Evolutionary conservation across 2,113 vertebrate genomes (phyloP).

Genomic region (Zosterops hypoxanthus): DNA sequence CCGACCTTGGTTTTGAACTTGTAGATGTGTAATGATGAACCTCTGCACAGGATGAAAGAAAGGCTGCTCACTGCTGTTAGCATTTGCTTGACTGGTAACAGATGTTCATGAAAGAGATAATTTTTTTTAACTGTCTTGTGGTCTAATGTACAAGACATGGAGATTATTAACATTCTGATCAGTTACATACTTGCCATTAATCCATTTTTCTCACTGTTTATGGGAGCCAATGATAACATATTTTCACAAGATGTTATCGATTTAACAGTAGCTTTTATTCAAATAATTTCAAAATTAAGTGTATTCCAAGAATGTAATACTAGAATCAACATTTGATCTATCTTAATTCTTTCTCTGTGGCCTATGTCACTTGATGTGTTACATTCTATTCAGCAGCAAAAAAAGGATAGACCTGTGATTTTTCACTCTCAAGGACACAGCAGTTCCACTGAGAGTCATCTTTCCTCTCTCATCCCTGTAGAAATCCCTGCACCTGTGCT

Average conservation of each 20-base stretch:
- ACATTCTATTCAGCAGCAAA: neutral
- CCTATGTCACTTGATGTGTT: neutral
- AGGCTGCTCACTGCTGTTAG: conserved; percentile 12
- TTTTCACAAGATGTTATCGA: neutral
- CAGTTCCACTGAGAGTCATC: conserved; percentile 5
- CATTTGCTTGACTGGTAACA: conserved; percentile 38
- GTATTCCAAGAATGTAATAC: neutral
- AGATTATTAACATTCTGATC: conserved; percentile 38
- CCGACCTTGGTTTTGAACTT: conserved; percentile 44
- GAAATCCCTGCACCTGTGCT: conserved; percentile 61
- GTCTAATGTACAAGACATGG: neutral
- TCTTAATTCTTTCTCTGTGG: neutral
- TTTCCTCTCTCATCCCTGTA: conserved; percentile 20
- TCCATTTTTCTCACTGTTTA: conserved; percentile 16
- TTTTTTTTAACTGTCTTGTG: conserved; percentile 6
- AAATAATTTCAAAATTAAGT: neutral
- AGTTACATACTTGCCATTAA: neutral
- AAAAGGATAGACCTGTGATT: neutral
- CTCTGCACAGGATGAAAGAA: conserved; percentile 26
- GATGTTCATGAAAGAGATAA: conserved; percentile 30
- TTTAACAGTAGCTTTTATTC: neutral
- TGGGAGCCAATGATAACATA: neutral
- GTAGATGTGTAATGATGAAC: neutral
- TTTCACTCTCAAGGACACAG: conserved; percentile 49
- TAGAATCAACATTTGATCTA: neutral